Base-by-base conservation (phyloP, 2,113 vertebrate species). In the Eptatretus burgeri region DNA sequence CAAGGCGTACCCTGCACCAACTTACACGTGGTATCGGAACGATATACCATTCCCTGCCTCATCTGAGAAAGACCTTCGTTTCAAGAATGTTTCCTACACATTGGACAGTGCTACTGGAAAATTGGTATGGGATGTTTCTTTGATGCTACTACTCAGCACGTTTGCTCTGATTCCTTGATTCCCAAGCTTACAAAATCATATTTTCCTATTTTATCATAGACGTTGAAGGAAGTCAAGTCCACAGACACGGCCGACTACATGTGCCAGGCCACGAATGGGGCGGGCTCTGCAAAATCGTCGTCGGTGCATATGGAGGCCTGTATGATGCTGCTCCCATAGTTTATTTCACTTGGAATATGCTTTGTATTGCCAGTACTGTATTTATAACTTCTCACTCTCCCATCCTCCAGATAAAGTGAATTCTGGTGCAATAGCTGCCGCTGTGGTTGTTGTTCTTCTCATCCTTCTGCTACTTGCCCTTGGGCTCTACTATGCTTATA, bases 391-490 rank as follows among this genome's bases (percentile, higher is more conserved):
- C 12, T 10, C 53, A 1, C 53, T 60, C 53, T n/a, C 53, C 53
- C 12, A 19, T 12, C 53, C 53, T 11, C 53, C 53, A 60, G 53
- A 60, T 20, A n/a, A 60, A 12, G 19, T 20, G 53, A 60, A 60
- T 20, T 20, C n/a, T 60, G 53, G 53, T 17, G 53, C 53, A n/a
- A 60, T 60, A 10, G 53, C 53, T n/a, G 53, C 53, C 2, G 53
- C 53, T n/a, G 53, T 60, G 16, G 12, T 60, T 12, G 12, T 60
- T 20, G 16, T 20, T n/a, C 53, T 60, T 10, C 53, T 60, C 53
- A 60, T 60, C 53, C 53, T 60, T 20, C 11, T n/a, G 10, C 53
- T 60, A n/a, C n/a, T 60, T 60, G 53, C 53, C 53, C n/a, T 60
- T 20, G 53, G 16, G 16, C 53, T 60, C 2, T 60, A 10, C 53